A percentile compares a stretch with the other conserved stretches of the same genome.
Evolutionary conservation across 2,113 vertebrate species (phyloP).

Genomic region (rat (Rattus norvegicus)): GRCr8 NC_086031.1:109151501-109152000

Average conservation of each 20-base stretch:
- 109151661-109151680: not conserved
- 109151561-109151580: not conserved
- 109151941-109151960: not conserved
- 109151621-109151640: constrained; percentile 20
- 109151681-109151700: not conserved
- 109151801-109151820: not conserved
- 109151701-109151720: not conserved
- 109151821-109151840: not conserved
- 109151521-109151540: not conserved
- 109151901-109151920: not conserved
- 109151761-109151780: not conserved
- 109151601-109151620: not conserved
- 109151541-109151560: not conserved
- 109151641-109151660: not conserved
- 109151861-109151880: not conserved
- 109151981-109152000: not conserved
- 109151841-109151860: not conserved
- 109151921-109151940: not conserved
- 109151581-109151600: not conserved
- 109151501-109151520: not conserved
- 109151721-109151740: not conserved
- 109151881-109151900: not conserved
- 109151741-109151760: not conserved
- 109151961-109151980: not conserved
- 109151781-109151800: not conserved